Base-by-base conservation (phyloP, 2,797 vertebrate genomes). In the Gymnoscopelus braueri region DNA sequence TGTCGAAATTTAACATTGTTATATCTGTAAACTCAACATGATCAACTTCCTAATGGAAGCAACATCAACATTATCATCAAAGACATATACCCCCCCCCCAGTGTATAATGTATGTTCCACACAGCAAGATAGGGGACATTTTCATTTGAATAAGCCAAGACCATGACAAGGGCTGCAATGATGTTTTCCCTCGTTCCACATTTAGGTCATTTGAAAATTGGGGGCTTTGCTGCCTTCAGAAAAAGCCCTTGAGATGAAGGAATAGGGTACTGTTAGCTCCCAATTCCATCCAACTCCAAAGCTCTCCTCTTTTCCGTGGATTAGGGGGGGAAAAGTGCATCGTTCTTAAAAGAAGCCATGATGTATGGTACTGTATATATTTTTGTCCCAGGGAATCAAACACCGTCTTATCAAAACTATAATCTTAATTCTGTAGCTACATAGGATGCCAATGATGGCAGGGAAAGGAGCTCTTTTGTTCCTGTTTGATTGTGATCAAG, bases 221-320 rank as follows among this genome's bases (percentile, higher is more conserved):
- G 14, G 47, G 61, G 78, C 54, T 79, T 79, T 74, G 63, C 74
- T 81, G 81, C 77, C 64, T 77, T 80, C 70, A 75, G 59, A 86
- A 86, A 86, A 86, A 78, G 65, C 63, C 72, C 81, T 80, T 68
- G 69, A 79, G 80, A 84, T 83, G 79, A 84, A 74, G 52, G 72
- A 72, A 78, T 81, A 71, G 59, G 69, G 70, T 84, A 76, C 79
- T 75, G 75, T 86, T 65, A 77, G 67, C 79, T 71, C 72, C 82
- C 65, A 83, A 79, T 79, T 80, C 61, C 60, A 58, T 81, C 62
- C 71, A 83, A 81, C 82, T 71, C 29, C 11, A 77, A 87, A 86
- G 78, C 9, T 2, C 64, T 52, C 24, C 29, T 63, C 60, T 60
- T 60, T 39, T 84, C 32, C 50, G 50, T 72, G 79, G 80, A 78